Base-by-base conservation (phyloP, 2,113 vertebrate species). In the Vombatus ursinus region DNA sequence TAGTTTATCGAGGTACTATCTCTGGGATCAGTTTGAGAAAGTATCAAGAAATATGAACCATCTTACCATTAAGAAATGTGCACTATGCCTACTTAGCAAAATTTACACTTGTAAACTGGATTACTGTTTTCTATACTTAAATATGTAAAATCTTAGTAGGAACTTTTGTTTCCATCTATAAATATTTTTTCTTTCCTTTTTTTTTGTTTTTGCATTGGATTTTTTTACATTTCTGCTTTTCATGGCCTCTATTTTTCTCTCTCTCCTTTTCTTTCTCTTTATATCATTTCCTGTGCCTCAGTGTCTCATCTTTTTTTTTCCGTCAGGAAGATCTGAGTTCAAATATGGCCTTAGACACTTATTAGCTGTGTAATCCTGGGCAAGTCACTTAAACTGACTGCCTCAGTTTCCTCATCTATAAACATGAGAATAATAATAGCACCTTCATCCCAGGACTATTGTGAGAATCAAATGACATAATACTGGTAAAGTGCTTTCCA, bases 81-180 rank as follows among this genome's bases (percentile, higher is more conserved):
- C 6, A 89, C 92, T 95, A 0, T 92, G 50, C 52, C n/a, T 84
- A 84, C 2, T 84, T 2, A 44, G 37, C 91, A 4, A 14, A 50
- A 26, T 44, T 96, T 22, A 24, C 25, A 50, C 50, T n/a, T 68
- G n/a, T 95, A 92, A 93, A 61, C 44, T 95, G 94, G 68, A 94
- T 26, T 93, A 91, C 26, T 24, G 28, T 57, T 95, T 94, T 91
- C 68, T 24, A 93, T 84, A 96, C 47, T 90, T 94, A 4, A 51
- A 92, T 95, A 93, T 95, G 2, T 52, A 93, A 93, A 57, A 22
- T 31, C 89, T 25, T 61, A 16, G 2, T 61, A 89, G 44, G n/a
- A n/a, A 0, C 52, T 28, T 94, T 52, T 90, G 14, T 31, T 50
- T 93, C 0, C 48, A 52, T 28, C 52, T 53, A 89, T 2, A 31